Base-by-base conservation (phyloP, 2,113 vertebrate species). In the Brachyhypopomus occidentalis region DNA sequence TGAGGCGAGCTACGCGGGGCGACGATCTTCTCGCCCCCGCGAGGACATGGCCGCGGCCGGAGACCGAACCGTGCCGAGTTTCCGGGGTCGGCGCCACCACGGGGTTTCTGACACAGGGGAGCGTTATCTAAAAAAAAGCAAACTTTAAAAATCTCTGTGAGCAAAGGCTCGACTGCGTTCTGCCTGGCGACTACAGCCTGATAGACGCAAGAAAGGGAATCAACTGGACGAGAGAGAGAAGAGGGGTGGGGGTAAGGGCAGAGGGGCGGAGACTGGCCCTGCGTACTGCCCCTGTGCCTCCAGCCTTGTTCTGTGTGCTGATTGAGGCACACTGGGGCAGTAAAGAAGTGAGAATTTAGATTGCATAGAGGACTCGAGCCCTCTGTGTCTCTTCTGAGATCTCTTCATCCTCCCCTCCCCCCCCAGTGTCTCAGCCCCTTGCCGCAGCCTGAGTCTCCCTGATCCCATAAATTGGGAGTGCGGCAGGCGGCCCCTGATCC, bases 291-390 rank as follows among this genome's bases (percentile, higher is more conserved):
- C 23, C 62, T 64, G 38, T 6, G 72, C 81, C 77, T 60, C 56
- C 66, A 34, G 45, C 62, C 72, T 83, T 78, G 72, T 77, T 82
- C 60, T n/a, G 78, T 78, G 83, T 77, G 77, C 85, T 87, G 84
- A 85, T 85, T 84, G 82, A 72, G 75, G 72, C 20, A 48, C 75
- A 85, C 84, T 84, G 78, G 78, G 73, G 64, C 80, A 87, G 73
- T 14, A 52, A 52, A 81, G 30, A 89, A 84, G 80, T 72, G 19
- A 78, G 81, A 83, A 78, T 80, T 84, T 79, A 81, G 85, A 81
- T 84, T 84, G 84, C 78, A 79, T 48, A 27, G 75, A 84, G 83
- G 85, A 78, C 79, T 58, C 45, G 56, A 48, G 72, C 63, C 74
- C 72, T 59, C 64, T 72, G 60, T 62, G 11, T 30, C 62, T 70